phyloP scores from a whole-genome alignment of 2,888 invertebrate species.

The Sicus ferrugineus region DNA sequence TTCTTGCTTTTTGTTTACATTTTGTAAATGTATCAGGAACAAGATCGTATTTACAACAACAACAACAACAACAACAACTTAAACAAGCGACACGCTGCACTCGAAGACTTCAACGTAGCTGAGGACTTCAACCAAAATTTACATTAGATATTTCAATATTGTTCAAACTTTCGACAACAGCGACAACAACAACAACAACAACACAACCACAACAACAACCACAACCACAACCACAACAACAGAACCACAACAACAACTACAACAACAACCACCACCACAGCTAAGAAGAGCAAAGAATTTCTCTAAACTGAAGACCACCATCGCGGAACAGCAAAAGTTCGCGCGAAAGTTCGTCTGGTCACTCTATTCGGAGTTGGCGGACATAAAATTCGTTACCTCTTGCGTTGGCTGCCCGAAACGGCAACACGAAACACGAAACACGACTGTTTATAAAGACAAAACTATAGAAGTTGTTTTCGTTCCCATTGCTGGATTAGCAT shows the following conservation, averaged over 20 bases:
- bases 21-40: neutral
- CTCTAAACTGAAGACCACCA: slow-evolving; percentile 13
- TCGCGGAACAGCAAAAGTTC: neutral
- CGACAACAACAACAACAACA: neutral
- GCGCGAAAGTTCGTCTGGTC: neutral
- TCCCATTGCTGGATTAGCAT: neutral
- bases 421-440: neutral
- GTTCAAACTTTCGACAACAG: neutral
- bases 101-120: neutral
- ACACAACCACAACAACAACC: too few species aligned
- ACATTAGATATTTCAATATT: too few species aligned
- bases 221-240: neutral
- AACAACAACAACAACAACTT: neutral
- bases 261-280: neutral
- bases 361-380: neutral
- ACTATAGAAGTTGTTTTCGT: neutral
- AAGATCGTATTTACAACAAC: neutral
- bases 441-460: neutral
- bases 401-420: neutral
- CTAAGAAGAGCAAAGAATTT: neutral
- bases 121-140: too few species aligned
- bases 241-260: neutral
- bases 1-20: neutral
- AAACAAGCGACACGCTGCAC: neutral
- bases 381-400: too few species aligned